Evolutionary conservation across 1,140 invertebrate species (phyloP), one percentile per base, ranked within the genome.

Genomic region (Drosophila elegans): DNA sequence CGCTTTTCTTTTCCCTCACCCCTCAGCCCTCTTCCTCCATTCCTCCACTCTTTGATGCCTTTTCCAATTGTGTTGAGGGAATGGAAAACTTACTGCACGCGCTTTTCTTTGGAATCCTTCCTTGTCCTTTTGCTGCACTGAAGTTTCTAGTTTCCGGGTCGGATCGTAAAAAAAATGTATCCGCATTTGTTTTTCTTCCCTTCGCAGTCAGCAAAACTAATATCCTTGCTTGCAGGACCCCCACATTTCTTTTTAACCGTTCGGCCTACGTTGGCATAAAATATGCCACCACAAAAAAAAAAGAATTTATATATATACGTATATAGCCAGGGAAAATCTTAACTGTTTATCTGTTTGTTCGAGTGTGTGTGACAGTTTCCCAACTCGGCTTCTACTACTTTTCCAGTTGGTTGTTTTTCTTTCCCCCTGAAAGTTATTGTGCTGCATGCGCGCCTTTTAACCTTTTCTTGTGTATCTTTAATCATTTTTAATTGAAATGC

Each of bases 401-500:
- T 53, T 80, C 55, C 13, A 34, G 52, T 44, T 66, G 69, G 59
- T 42, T 71, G 61, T 51, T 80, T 62, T 59, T 34, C 44, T 53
- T 59, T 54, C 34, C 32, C 21, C 73, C 42, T 71, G 51, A 82
- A 86, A 88, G 44, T 88, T 86, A 78, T 86, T 86, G 69, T 88
- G 83, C 83, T 85, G 78, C 69, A 75, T 75, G 78, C 72, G 61
- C 64, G 53, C 60, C 79, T 66, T 88, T 86, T 78, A 82, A 79
- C 83, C 83, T 78, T 79, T 83, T 63, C 74, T 82, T 77, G 79
- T 83, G 75, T 86, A 79, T 83, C 79, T 88, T 86, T 79, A 88
- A 86, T 86, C 75, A 86, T 79, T 88, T 79, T 88, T 86, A 88
- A 88, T 88, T 88, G 79, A 88, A 86, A 75, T 68, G 66, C 52